A percentile compares a stretch with the other conserved stretches of the same genome.
Conservation (phyloP, 1,140 invertebrate species). For the Drosophila kurseongensis region DNA sequence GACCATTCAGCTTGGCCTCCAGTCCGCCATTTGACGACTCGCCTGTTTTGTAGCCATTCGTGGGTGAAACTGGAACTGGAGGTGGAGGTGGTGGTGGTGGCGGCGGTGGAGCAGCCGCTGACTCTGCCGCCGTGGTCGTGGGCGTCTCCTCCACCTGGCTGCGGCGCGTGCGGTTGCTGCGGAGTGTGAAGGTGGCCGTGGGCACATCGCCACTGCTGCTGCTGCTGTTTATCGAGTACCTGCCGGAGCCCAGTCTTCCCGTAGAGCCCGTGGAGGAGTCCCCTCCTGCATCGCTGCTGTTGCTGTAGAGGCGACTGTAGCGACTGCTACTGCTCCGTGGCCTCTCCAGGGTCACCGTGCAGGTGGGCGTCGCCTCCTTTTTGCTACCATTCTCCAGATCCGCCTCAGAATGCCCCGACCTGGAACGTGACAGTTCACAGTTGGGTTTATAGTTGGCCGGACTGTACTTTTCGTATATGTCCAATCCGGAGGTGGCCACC, state of each 20-base stretch:
- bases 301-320: constrained; percentile 74
- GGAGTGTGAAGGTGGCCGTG: constrained; percentile 74
- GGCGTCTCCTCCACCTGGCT: constrained; percentile 24
- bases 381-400: constrained; percentile 30
- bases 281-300: constrained; percentile 44
- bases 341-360: constrained; percentile 67
- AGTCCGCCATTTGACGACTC: constrained; percentile 40
- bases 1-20: constrained; percentile 64
- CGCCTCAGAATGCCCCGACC: constrained; percentile 73
- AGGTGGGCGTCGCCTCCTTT: constrained; percentile 22
- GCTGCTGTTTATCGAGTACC: constrained; percentile 59
- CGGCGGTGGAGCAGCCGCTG: neutral
- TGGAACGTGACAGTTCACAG: constrained; percentile 84
- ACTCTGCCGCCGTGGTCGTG: neutral
- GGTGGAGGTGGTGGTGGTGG: constrained; percentile 6
- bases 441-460: constrained; percentile 84
- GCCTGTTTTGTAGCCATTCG: constrained; percentile 30
- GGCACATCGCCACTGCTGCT: constrained; percentile 74
- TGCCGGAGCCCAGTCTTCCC: constrained; percentile 42
- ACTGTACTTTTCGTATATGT: constrained; percentile 84
- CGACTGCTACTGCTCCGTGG: constrained; percentile 74
- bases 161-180: constrained; percentile 53
- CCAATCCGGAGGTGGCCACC: constrained; percentile 83
- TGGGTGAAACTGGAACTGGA: neutral
- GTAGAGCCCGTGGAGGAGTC: constrained; percentile 1